Conservation (phyloP, 1,140 invertebrate genomes). For the Andrena cerasifolii region DNA sequence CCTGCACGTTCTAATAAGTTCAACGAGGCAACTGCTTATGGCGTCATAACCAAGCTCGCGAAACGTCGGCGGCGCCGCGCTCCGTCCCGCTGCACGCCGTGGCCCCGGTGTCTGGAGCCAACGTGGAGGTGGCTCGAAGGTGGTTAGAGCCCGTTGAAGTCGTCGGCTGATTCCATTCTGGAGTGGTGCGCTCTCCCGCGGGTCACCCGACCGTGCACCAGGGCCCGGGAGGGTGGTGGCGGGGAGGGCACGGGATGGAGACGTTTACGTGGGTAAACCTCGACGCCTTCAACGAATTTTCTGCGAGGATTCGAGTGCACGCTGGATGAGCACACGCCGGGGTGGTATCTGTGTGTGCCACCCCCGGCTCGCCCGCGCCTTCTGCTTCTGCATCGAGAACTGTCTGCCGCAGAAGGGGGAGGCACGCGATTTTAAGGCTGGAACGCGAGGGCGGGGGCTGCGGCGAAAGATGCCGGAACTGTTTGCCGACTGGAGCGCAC, state of each 20-base stretch:
- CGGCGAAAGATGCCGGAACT: conserved; percentile 25
- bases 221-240: conserved; percentile 52
- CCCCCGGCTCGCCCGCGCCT: neutral
- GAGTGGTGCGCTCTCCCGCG: conserved; percentile 31
- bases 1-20: conserved; percentile 64
- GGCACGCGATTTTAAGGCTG: conserved; percentile 52
- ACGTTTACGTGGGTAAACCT: conserved; percentile 56
- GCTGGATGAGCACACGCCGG: conserved; percentile 14
- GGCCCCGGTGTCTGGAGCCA: conserved; percentile 9
- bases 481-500: conserved; percentile 44
- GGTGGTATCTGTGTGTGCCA: neutral
- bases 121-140: conserved; percentile 19
- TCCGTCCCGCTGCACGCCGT: neutral
- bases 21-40: conserved; percentile 67
- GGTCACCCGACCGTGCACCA: conserved; percentile 54
- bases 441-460: conserved; percentile 7
- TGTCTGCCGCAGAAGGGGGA: conserved; percentile 56
- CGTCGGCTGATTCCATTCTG: conserved; percentile 33
- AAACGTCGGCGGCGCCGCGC: conserved; percentile 52
- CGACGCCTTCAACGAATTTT: conserved; percentile 62
- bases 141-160: conserved; percentile 40
- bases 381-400: conserved; percentile 47
- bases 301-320: conserved; percentile 29
- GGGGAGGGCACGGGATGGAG: too few species aligned
- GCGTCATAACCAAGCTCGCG: conserved; percentile 63